Evolutionary conservation across 2,888 invertebrate genomes (phyloP), one percentile per base, ranked within the genome.

Genomic region (Tenthredo livida): DNA sequence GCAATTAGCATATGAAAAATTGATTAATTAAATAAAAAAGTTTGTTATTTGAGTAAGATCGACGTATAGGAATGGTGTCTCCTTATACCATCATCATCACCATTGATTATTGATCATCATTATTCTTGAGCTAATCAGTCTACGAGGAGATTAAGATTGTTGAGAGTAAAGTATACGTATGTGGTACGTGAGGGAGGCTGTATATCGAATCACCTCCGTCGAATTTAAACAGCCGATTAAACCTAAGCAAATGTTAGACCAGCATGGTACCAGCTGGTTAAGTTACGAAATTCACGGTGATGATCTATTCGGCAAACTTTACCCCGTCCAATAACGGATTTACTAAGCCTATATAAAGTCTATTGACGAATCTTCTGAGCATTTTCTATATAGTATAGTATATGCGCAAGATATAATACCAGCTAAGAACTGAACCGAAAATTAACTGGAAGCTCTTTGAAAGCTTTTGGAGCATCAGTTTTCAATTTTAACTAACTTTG

Each of bases 231-330:
- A 73, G 21, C 33, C 50, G 77, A 77, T 43, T 9, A 2, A 50
- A 50, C 47, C 77, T 77, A 77, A 50, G 50, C 47, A 50, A 50
- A 77, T 47, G 77, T 25, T 47, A 47, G 2, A 54, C 33, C 4
- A 40, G 40, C 15, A 80, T 1, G 61, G 40, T 12, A 80, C 40
- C 61, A 65, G 61, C 40, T 61, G 61, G 61, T 21, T 25, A 65
- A 65, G 37, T 61, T 33, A 21, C 65, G 61, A 80, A 65, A 80
- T 65, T 61, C 61, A 80, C 37, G 21, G 21, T 77, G 50, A 47
- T 77, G 72, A 73, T 43, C 40, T 80, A 80, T 61, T 40, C 3
- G 80, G 40, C 65, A 61, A 80, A 80, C 61, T 61, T 80, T 43
- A 80, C 33, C 10, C 21, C 10, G 9, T 70, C 72, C 33, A 9